Percentiles rank a stretch among this genome's conserved stretches.
These are phyloP conservation scores for Phengaris arion DNA, from an alignment of 2,888 invertebrate genomes.

Conservation along the genomic window DNA sequence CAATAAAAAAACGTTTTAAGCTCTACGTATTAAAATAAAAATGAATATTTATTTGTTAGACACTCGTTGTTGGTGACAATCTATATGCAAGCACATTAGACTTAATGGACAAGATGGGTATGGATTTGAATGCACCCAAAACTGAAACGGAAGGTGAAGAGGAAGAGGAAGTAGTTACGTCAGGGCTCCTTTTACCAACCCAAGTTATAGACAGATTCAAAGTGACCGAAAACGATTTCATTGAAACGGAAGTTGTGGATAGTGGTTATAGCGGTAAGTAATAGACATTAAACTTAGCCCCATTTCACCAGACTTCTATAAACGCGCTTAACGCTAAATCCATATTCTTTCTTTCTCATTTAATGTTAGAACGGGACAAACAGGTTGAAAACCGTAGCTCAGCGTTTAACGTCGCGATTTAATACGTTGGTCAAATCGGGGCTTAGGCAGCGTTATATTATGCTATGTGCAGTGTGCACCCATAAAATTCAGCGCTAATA, in stretches of 20 bases:
- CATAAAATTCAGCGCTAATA: no score
- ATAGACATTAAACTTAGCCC: no score
- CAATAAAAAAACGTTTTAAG: no score
- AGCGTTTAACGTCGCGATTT: no score
- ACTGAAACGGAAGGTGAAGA: conserved; percentile 49
- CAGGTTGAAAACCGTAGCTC: no score
- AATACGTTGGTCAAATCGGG: no score
- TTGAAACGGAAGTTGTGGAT: conserved; percentile 67
- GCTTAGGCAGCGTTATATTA: no score
- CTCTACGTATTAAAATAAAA: neutral
- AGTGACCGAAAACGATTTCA: conserved; percentile 63
- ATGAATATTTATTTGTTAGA: conserved; percentile 27
- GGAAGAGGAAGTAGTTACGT: conserved; percentile 44
- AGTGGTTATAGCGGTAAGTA: conserved; percentile 58
- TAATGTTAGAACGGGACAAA: no score
- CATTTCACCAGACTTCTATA: neutral
- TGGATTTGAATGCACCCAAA: conserved; percentile 51
- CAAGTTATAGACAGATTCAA: conserved; percentile 63
- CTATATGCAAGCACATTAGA: conserved; percentile 68
- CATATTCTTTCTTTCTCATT: no score
- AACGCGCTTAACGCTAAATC: no score
- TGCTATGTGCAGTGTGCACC: no score
- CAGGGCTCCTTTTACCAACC: conserved; percentile 59
- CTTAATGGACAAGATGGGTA: conserved; percentile 62
- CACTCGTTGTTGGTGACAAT: conserved; percentile 55